Evolutionary conservation across 2,113 vertebrate species (phyloP), one percentile per base, ranked within the genome.

Genomic region (Gadus macrocephalus): DNA sequence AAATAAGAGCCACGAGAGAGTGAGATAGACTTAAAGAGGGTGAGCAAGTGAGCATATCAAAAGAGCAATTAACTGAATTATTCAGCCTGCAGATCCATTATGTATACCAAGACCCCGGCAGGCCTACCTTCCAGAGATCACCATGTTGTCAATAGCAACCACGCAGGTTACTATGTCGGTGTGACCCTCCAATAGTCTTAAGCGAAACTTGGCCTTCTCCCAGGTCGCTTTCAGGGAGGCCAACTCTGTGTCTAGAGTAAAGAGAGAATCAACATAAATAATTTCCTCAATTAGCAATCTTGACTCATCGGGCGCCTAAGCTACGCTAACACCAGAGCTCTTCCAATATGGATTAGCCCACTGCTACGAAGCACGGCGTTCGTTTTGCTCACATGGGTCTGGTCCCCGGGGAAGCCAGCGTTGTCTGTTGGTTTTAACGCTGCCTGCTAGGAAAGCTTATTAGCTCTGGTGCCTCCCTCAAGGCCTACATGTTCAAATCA

Each of bases 151-250:
- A 73, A 93, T 85, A 2, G 89, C 88, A 66, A 89, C 83, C 70
- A 91, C 92, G 8, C 89, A 91, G 69, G 93, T 93, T 78, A 94
- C 76, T 11, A 94, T 90, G 87, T 94, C 93, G 63, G 85, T 92
- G 88, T 94, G 93, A 73, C 92, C 93, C 79, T 91, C 87, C 66
- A 94, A 60, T 42, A 73, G 76, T 79, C 90, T 83, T 71, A 93
- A 72, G 71, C 91, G 91, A 79, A 93, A 94, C 81, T 83, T 89
- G 1, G 83, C 73, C 76, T 89, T 90, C 78, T 92, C 91, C 90
- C 92, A 92, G 1, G 84, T 83, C 0, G 74, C 81, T 82, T 68
- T 86, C 70, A 89, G 84, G 58, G 86, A 72, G 62, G 66, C 63
- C 66, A 91, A 89, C 66, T 81, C 84, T 1, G 79, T 66, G 7